Percentiles rank a stretch among this genome's conserved stretches.
These are phyloP conservation scores for Sternarchorhynchus goeldii DNA, from an alignment of 2,797 vertebrate species.

Conservation along the genomic window DNA sequence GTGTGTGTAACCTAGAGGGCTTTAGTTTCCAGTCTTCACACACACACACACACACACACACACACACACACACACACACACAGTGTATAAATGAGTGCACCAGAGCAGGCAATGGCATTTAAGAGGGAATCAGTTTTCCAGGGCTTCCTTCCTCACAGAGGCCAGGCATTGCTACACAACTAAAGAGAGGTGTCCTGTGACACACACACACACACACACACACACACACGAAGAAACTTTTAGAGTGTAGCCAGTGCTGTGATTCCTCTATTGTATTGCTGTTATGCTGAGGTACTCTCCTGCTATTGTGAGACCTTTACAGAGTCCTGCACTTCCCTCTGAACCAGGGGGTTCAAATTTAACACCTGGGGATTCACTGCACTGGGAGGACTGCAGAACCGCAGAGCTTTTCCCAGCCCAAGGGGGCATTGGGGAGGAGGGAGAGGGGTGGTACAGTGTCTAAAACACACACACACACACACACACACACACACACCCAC, in stretches of 20 bases:
- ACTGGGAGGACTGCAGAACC: neutral
- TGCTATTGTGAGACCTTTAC: neutral
- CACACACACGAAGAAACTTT: neutral
- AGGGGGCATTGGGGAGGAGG: no score
- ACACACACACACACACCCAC: no score
- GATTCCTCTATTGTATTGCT: constrained; percentile 3
- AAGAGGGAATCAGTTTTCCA: constrained; percentile 6
- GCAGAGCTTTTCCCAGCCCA: no score
- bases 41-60: no score
- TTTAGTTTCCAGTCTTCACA: constrained; percentile 25
- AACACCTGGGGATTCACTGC: neutral
- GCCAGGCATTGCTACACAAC: constrained; percentile 1
- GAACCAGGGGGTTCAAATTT: neutral
- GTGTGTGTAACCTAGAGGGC: constrained; percentile 9
- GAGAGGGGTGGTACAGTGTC: neutral
- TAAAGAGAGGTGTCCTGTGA: no score
- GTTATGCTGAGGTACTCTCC: neutral
- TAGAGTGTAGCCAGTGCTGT: neutral
- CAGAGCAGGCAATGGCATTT: constrained; percentile 5
- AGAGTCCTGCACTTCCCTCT: neutral
- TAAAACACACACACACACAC: neutral
- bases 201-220: constrained; percentile 20
- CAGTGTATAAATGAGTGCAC: constrained; percentile 3
- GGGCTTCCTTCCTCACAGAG: constrained; percentile 15
- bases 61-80: no score